These are phyloP conservation scores for Sorex araneus DNA, from an alignment of 2,113 vertebrate genomes.

Conservation along the genomic window DNA sequence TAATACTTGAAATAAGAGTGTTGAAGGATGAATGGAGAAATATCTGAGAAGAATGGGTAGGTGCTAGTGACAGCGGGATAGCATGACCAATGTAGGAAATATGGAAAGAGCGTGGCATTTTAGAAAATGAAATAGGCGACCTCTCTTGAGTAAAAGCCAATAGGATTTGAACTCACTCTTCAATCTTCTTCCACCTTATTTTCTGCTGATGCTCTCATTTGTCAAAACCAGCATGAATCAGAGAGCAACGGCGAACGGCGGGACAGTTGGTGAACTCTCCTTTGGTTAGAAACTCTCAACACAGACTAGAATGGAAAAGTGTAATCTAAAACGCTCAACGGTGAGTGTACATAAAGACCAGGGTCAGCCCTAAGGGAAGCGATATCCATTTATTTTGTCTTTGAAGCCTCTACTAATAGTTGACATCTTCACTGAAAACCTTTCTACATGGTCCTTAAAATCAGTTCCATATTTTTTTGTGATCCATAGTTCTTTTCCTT, in stretches of 20 bases:
- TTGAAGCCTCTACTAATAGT: neutral
- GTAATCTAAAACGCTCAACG: neutral
- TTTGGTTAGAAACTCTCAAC: neutral
- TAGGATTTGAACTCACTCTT: neutral
- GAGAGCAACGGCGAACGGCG: neutral
- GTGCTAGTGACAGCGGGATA: neutral
- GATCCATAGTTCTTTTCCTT: slow-evolving; percentile 2
- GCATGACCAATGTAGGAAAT: neutral
- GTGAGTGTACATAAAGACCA: too few relatives aligned
- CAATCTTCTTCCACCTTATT: neutral
- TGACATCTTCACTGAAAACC: neutral
- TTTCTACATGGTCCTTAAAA: neutral
- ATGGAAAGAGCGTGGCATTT: neutral
- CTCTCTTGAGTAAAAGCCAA: neutral
- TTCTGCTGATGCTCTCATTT: accelerated
- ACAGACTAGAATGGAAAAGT: neutral
- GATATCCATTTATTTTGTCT: neutral
- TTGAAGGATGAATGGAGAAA: neutral
- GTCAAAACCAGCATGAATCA: neutral
- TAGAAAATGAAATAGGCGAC: neutral
- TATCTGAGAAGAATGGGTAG: neutral
- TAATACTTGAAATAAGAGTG: neutral
- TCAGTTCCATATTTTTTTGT: neutral
- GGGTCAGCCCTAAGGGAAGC: too few relatives aligned
- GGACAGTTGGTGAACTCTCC: accelerated